phyloP scores from a whole-genome alignment of 2,888 invertebrate species.

The Pseudanteris insignis region DNA sequence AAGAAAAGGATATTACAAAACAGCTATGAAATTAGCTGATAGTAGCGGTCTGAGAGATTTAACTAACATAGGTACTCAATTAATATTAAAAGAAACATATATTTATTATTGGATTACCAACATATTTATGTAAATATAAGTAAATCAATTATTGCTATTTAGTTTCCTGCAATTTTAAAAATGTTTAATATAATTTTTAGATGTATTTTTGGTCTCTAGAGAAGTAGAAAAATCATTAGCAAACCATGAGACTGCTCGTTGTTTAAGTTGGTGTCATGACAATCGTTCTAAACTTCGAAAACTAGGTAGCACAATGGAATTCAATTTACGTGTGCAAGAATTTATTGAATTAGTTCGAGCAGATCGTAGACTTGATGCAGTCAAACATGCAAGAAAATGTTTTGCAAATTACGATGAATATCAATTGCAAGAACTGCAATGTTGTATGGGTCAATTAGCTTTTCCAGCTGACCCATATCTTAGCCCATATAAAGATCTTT shows the following conservation, averaged over 20 bases:
- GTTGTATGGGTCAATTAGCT: conserved; percentile 94
- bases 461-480: conserved; percentile 81
- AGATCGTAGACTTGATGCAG: conserved; percentile 88
- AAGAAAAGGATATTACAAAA: conserved; percentile 93
- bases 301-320: conserved; percentile 94
- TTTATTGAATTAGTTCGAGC: conserved; percentile 93
- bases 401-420: conserved; percentile 89
- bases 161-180: too few relatives aligned
- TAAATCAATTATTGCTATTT: too few relatives aligned
- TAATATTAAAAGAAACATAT: neutral
- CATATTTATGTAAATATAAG: neutral
- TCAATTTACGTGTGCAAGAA: conserved; percentile 91
- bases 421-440: conserved; percentile 86
- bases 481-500: conserved; percentile 76
- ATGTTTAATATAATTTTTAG: conserved; percentile 64
- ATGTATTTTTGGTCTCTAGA: conserved; percentile 83
- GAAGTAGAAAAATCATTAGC: conserved; percentile 88
- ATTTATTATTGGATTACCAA: neutral
- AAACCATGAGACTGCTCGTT: conserved; percentile 84
- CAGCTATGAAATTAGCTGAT: conserved; percentile 87
- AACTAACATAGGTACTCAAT: conserved; percentile 82
- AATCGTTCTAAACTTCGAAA: conserved; percentile 95
- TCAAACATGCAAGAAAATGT: conserved; percentile 93
- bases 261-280: conserved; percentile 95
- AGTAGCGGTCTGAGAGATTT: conserved; percentile 83